Evolutionary conservation across 2,797 vertebrate species (phyloP), one percentile per base, ranked within the genome.

Genomic region (Platyrinchus mystaceus): DNA sequence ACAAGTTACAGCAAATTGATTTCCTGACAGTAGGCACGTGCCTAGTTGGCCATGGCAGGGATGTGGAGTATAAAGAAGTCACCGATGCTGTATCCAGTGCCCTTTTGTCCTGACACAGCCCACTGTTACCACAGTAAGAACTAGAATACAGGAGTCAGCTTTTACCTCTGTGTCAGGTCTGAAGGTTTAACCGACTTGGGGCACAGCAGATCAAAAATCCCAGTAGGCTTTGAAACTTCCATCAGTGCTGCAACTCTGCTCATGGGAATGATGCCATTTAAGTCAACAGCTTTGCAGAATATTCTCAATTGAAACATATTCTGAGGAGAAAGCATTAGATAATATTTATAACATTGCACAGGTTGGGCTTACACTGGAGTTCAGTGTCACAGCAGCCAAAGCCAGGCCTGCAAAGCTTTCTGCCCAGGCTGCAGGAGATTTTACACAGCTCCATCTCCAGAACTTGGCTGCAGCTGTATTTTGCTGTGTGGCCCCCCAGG

Each of bases 261-360:
- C 66, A 3, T 5, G 73, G 44, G 79, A 93, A 71, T 39, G 0
- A 1, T 37, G 44, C 89, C 74, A 53, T 36, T 79, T 27, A 56
- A 92, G 55, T 34, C 87, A 91, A 78, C 27, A 50, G 79, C 88
- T 55, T 90, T 59, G 63, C 89, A 76, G 77, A 74, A 60, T 67
- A 46, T 30, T 84, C 88, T 75, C 87, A 80, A 50, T 68, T 71
- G 93, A 94, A 94, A 80, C 60, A 58, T 36, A 87, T 58, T 53
- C 75, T 32, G 77, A 93, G 79, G 50, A 71, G 49, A 68, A 83
- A 91, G 22, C 77, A 46, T 28, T 9, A 27, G 71, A 34, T 58
- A 44, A 32, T 24, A 37, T 68, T 79, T 84, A 64, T 55, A 76
- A 69, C 66, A 16, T n/a, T 44, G 62, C 56, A 60, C n/a, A 21